These are phyloP conservation scores for Ctenodactylus gundi DNA, from an alignment of 2,113 vertebrate genomes.

Conservation along the genomic window DNA sequence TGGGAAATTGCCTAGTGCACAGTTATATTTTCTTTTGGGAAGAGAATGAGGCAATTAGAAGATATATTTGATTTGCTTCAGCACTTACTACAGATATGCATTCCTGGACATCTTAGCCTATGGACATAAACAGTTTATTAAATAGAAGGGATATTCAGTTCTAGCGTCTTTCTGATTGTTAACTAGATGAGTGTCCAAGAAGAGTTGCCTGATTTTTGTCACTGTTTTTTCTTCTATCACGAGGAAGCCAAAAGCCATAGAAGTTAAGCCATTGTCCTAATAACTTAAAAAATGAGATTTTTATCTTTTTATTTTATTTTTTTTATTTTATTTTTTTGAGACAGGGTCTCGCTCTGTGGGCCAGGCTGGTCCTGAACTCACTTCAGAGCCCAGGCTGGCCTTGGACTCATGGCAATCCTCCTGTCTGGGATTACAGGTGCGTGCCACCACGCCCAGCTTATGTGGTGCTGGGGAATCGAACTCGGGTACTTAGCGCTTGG, in stretches of 20 bases:
- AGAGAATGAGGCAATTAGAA: conserved; percentile 30
- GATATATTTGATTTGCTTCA: conserved; percentile 42
- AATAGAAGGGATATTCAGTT: neutral
- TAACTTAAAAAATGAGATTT: conserved; percentile 1
- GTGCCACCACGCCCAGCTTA: no score
- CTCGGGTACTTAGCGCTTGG: no score
- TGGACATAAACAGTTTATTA: neutral
- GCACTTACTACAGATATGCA: neutral
- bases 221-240: neutral
- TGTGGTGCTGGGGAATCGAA: no score
- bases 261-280: neutral
- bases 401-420: no score
- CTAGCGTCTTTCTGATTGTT: neutral
- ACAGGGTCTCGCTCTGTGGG: no score
- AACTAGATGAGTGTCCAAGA: neutral
- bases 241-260: neutral
- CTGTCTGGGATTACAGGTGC: no score
- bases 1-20: neutral
- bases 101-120: neutral
- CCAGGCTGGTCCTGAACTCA: no score
- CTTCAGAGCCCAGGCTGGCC: no score
- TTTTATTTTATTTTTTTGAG: no score
- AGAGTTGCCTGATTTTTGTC: neutral
- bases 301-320: no score
- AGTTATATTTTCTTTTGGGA: conserved; percentile 34